Evolutionary conservation across 2,888 invertebrate genomes (phyloP).

Genomic region (Caenorhabditis afra): DNA sequence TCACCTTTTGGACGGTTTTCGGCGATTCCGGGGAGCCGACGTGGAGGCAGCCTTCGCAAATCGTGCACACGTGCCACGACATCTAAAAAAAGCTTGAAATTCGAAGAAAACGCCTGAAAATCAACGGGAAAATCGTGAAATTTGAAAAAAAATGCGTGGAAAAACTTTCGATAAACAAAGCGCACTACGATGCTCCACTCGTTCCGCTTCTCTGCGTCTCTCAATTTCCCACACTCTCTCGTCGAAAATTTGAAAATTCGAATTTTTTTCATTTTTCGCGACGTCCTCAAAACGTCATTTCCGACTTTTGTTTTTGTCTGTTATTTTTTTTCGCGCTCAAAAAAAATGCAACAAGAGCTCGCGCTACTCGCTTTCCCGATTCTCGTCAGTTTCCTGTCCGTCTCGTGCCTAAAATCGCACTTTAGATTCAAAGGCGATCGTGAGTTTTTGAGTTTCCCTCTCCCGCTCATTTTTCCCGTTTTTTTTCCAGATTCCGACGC

Average conservation of each 20-base stretch:
- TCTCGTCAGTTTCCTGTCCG: slow-evolving; percentile 27
- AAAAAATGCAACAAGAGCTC: slow-evolving; percentile 37
- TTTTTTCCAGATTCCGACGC: neutral
- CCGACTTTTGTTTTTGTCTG: neutral
- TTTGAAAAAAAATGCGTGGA: neutral
- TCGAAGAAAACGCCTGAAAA: neutral
- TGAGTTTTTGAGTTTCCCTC: neutral
- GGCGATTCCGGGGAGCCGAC: slow-evolving; percentile 3
- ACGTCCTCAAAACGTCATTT: too few relatives aligned
- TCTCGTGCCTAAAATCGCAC: slow-evolving; percentile 34
- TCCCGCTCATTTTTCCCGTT: too few relatives aligned
- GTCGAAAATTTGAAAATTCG: neutral
- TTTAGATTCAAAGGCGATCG: slow-evolving; percentile 32
- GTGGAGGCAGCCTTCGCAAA: slow-evolving; percentile 9
- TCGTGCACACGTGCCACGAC: slow-evolving; percentile 13
- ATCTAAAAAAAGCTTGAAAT: slow-evolving; percentile 15
- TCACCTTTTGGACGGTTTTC: slow-evolving; percentile 12
- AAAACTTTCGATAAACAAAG: slow-evolving; percentile 20
- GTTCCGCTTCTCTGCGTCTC: slow-evolving; percentile 11
- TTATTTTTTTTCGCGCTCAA: neutral
- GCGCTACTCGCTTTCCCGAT: slow-evolving; percentile 19
- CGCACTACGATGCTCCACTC: slow-evolving; percentile 29
- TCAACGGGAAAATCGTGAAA: neutral
- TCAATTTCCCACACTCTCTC: slow-evolving; percentile 4
- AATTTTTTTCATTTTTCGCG: neutral